Evolutionary conservation across 2,113 vertebrate genomes (phyloP).

Genomic region (Porphyrio hochstetteri): DNA sequence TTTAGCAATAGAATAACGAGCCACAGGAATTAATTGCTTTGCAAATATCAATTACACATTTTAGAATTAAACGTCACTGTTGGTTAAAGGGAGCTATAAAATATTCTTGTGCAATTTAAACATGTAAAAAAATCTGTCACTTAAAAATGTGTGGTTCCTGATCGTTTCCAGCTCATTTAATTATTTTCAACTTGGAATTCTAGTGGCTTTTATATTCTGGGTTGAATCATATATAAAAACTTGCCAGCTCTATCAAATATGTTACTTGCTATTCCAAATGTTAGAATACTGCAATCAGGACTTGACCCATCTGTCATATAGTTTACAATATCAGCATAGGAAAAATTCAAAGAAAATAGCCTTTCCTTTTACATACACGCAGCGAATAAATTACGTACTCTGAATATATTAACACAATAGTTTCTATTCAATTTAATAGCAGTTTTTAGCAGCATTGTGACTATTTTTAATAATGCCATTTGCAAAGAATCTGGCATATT

Average conservation of each 20-base stretch:
- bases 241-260: constrained; percentile 89
- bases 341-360: constrained; percentile 79
- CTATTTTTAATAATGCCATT: constrained; percentile 67
- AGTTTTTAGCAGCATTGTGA: constrained; percentile 64
- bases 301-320: constrained; percentile 89
- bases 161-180: constrained; percentile 88
- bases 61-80: constrained; percentile 71
- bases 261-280: constrained; percentile 88
- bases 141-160: constrained; percentile 83
- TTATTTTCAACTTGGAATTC: constrained; percentile 87
- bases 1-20: constrained; percentile 53
- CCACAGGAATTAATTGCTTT: constrained; percentile 70
- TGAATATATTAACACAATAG: constrained; percentile 59
- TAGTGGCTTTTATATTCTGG: constrained; percentile 86
- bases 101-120: constrained; percentile 86
- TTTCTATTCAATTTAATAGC: constrained; percentile 61
- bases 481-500: constrained; percentile 67
- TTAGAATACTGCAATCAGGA: constrained; percentile 84
- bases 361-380: constrained; percentile 63
- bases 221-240: constrained; percentile 87
- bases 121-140: constrained; percentile 85
- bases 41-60: constrained; percentile 74
- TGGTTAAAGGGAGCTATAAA: constrained; percentile 77
- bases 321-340: constrained; percentile 80
- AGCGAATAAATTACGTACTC: constrained; percentile 50